A percentile compares a stretch with the other conserved stretches of the same genome.
Evolutionary conservation across 2,888 invertebrate genomes (phyloP).

Genomic region (Brachyopa scutellaris): DNA sequence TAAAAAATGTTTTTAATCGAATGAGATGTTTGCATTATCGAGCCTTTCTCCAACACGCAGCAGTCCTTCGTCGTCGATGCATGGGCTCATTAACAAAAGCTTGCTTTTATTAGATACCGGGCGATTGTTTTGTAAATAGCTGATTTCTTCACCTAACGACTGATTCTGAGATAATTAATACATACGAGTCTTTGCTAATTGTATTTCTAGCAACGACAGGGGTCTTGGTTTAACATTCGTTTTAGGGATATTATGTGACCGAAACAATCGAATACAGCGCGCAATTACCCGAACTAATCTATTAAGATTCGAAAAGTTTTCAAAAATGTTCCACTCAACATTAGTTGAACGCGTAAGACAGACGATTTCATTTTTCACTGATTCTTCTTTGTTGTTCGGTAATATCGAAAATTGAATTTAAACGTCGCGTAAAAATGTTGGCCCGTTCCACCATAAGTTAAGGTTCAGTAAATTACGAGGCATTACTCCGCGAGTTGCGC

Average conservation of each 20-base stretch:
- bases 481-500: slow-evolving; percentile 22
- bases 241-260: slow-evolving; percentile 3
- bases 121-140: not conserved
- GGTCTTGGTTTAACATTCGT: not conserved
- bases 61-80: slow-evolving; percentile 53
- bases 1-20: slow-evolving; percentile 59
- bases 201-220: slow-evolving; percentile 31
- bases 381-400: not conserved
- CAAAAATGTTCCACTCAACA: slow-evolving; percentile 10
- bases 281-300: slow-evolving; percentile 39
- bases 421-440: slow-evolving; percentile 1
- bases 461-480: not conserved
- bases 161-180: slow-evolving; percentile 28
- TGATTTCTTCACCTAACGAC: slow-evolving; percentile 33
- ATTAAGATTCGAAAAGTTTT: slow-evolving; percentile 26
- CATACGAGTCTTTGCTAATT: slow-evolving; percentile 15
- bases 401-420: not conserved
- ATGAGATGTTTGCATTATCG: slow-evolving; percentile 52
- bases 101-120: slow-evolving; percentile 39
- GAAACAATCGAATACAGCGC: slow-evolving; percentile 36
- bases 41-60: slow-evolving; percentile 68
- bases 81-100: slow-evolving; percentile 45
- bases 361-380: slow-evolving; percentile 26
- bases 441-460: slow-evolving; percentile 34
- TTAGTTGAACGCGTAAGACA: not conserved